These are phyloP conservation scores for Desmophyllum pertusum DNA, from an alignment of 92 coral and sea anemone genomes.

Conservation along the genomic window DNA sequence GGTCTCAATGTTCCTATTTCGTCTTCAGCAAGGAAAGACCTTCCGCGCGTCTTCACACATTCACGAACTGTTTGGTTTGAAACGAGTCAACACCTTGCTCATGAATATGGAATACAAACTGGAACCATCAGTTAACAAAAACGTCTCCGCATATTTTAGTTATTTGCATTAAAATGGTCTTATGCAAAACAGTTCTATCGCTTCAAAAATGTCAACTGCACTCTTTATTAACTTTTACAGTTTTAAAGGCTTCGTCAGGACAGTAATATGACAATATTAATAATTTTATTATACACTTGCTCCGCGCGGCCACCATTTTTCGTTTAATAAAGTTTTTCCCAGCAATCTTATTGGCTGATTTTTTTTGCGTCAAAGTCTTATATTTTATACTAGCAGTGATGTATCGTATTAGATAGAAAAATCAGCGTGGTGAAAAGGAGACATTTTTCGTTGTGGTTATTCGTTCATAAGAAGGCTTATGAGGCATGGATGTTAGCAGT, in stretches of 20 bases:
- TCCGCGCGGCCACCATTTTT: neutral
- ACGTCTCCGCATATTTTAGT: neutral
- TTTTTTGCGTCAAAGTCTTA: too few species aligned
- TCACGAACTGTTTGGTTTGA: neutral
- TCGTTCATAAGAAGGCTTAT: constrained; percentile 12
- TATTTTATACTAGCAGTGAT: neutral
- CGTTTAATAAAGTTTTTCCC: neutral
- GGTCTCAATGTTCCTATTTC: neutral
- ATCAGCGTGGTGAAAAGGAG: too few species aligned
- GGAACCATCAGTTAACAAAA: neutral
- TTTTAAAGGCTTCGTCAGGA: too few species aligned
- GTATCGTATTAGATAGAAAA: too few species aligned
- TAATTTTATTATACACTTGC: too few species aligned
- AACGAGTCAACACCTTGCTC: neutral
- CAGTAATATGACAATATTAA: too few species aligned
- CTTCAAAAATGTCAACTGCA: too few species aligned
- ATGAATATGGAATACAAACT: neutral
- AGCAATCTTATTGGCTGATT: neutral
- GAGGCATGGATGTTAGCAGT: too few species aligned
- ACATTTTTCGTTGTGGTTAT: too few species aligned
- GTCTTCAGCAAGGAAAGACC: neutral
- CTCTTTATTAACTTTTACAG: too few species aligned
- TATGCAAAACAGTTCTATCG: neutral
- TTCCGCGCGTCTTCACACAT: neutral
- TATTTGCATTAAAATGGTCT: neutral